A percentile compares a stretch with the other conserved stretches of the same genome.
Evolutionary conservation across 2,888 invertebrate species (phyloP).

Genomic region (Chymomyza amoena): DNA sequence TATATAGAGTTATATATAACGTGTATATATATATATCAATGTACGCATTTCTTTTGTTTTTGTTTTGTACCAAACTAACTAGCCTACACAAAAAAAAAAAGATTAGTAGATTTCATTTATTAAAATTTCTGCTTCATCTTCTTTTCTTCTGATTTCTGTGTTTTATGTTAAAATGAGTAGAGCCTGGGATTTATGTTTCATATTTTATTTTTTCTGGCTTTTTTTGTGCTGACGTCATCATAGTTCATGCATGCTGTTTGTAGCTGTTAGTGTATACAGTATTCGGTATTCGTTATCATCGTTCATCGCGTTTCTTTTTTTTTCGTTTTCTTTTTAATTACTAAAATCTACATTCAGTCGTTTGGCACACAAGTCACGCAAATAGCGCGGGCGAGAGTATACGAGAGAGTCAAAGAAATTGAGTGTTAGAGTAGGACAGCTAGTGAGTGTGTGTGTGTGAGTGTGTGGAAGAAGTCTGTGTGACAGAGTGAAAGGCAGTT

Average conservation of each 20-base stretch:
- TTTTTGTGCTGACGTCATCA: background rate
- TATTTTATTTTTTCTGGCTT: background rate
- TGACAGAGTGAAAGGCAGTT: background rate
- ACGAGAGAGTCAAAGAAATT: conserved; percentile 14
- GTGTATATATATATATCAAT: no score
- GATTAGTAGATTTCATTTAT: conserved; percentile 36
- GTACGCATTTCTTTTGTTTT: background rate
- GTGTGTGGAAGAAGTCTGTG: background rate
- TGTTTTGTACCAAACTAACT: conserved; percentile 59
- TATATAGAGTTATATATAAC: conserved; percentile 28
- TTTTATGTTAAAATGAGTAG: conserved; percentile 39
- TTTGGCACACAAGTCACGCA: conserved; percentile 79
- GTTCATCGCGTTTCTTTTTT: conserved; percentile 25
- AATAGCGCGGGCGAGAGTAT: conserved; percentile 37
- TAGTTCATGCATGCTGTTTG: background rate
- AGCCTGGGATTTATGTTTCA: conserved; percentile 4
- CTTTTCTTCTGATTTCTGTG: background rate
- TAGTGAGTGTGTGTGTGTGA: no score
- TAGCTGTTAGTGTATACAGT: conserved; percentile 10
- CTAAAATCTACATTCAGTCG: conserved; percentile 78
- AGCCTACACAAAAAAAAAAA: conserved; percentile 54
- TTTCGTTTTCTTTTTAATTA: conserved; percentile 35
- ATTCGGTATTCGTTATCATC: conserved; percentile 29
- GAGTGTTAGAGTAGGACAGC: conserved; percentile 2
- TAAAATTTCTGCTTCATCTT: conserved; percentile 33